A percentile compares a stretch with the other conserved stretches of the same genome.
These are phyloP conservation scores for Plectrocnemia conspersa DNA, from an alignment of 1,140 invertebrate species.

Conservation along the genomic window DNA sequence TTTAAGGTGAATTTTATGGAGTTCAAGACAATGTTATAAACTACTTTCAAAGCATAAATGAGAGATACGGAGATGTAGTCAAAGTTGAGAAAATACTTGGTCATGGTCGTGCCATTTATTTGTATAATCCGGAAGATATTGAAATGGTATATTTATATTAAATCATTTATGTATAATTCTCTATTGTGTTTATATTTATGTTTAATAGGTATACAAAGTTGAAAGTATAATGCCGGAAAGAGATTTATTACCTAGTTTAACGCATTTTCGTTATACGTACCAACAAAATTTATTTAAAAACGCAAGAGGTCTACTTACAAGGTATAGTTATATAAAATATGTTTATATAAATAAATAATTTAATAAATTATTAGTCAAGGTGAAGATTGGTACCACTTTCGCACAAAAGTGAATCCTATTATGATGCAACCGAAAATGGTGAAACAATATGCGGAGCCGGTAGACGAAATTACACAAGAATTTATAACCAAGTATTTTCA, in stretches of 20 bases:
- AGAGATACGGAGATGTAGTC: slow-evolving; percentile 3
- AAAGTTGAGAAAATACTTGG: background rate
- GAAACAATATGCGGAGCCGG: slow-evolving; percentile 25
- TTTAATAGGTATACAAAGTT: slow-evolving; percentile 26
- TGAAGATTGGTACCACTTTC: slow-evolving; percentile 30
- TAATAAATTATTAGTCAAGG: background rate
- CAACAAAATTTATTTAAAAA: slow-evolving; percentile 27
- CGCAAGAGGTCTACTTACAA: slow-evolving; percentile 26
- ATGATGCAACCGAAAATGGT: slow-evolving; percentile 33
- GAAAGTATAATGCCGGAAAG: slow-evolving; percentile 20
- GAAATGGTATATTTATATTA: slow-evolving; percentile 37
- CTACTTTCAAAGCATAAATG: background rate
- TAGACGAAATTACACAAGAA: slow-evolving; percentile 25
- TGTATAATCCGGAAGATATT: slow-evolving; percentile 65
- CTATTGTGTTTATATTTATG: background rate
- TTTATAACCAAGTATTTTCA: slow-evolving; percentile 23
- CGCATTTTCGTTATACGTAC: slow-evolving; percentile 20
- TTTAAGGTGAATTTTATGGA: slow-evolving; percentile 11
- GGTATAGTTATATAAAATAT: slow-evolving; percentile 23
- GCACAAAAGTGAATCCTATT: slow-evolving; percentile 32
- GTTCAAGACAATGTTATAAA: background rate
- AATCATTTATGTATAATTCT: background rate
- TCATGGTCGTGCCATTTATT: slow-evolving; percentile 48
- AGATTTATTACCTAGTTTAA: slow-evolving; percentile 20
- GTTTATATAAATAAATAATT: slow-evolving; percentile 1